These are phyloP conservation scores for Cephus rjabovi DNA, from an alignment of 2,888 invertebrate genomes.

Conservation along the genomic window DNA sequence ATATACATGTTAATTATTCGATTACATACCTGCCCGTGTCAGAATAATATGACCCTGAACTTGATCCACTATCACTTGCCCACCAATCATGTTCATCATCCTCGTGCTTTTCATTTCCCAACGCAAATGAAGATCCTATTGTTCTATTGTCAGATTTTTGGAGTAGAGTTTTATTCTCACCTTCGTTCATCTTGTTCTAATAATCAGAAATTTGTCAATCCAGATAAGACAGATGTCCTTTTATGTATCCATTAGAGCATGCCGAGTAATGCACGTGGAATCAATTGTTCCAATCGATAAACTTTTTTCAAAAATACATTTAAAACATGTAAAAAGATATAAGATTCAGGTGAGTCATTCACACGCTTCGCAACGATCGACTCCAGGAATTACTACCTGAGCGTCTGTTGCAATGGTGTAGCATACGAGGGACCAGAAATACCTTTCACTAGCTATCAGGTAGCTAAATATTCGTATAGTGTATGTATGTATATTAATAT, in stretches of 20 bases:
- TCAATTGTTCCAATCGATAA: background rate
- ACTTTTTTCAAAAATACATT: background rate
- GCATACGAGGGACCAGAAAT: constrained; percentile 25
- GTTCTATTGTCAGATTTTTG: constrained; percentile 33
- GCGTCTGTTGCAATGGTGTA: constrained; percentile 30
- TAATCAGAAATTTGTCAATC: constrained; percentile 2
- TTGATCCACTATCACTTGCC: constrained; percentile 63
- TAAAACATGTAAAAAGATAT: constrained; percentile 7
- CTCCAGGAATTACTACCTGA: constrained; percentile 24
- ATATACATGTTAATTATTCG: constrained; percentile 9
- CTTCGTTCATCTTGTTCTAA: constrained; percentile 30
- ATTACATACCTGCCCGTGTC: constrained; percentile 54
- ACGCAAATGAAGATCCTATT: constrained; percentile 24
- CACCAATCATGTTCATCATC: constrained; percentile 59
- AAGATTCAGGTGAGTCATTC: constrained; percentile 13
- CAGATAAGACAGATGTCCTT: background rate
- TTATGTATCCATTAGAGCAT: background rate
- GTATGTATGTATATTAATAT: background rate
- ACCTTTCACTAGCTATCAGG: background rate
- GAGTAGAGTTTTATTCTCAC: constrained; percentile 32
- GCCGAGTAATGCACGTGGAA: background rate
- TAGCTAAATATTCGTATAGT: background rate
- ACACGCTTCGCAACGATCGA: constrained; percentile 12
- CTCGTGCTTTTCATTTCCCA: constrained; percentile 29
- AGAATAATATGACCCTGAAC: constrained; percentile 62